Percentiles rank a stretch among this genome's conserved stretches.
These are phyloP conservation scores for Artemia sinica DNA, from an alignment of 2,888 invertebrate genomes.

Conservation along the genomic window DNA sequence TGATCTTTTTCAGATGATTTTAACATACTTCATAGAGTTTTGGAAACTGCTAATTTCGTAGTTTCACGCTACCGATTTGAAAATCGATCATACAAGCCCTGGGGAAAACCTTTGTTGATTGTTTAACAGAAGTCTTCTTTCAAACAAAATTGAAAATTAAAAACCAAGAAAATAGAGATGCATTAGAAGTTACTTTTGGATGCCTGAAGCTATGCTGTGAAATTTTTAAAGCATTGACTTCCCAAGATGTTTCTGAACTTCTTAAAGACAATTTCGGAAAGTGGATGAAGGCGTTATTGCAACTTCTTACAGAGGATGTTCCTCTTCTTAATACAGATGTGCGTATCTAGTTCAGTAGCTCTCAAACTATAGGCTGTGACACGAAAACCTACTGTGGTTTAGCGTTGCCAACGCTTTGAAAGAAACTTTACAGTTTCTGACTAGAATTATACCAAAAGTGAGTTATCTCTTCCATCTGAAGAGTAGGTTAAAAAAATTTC, in stretches of 20 bases:
- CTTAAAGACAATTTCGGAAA: slow-evolving; percentile 91
- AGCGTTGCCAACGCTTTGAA: no score
- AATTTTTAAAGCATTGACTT: slow-evolving; percentile 91
- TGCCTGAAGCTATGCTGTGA: slow-evolving; percentile 75
- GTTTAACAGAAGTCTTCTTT: slow-evolving; percentile 74
- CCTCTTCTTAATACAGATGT: slow-evolving; percentile 50
- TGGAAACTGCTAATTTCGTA: slow-evolving; percentile 86
- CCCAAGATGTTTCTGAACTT: slow-evolving; percentile 93
- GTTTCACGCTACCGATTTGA: slow-evolving; percentile 91
- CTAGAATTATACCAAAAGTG: no score
- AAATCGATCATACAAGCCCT: slow-evolving; percentile 81
- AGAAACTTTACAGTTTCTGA: no score
- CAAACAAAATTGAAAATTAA: slow-evolving; percentile 64
- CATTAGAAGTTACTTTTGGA: slow-evolving; percentile 67
- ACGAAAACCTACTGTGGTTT: no score
- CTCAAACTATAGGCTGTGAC: no score
- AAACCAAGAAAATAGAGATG: slow-evolving; percentile 59
- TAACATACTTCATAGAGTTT: slow-evolving; percentile 77
- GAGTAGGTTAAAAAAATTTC: no score
- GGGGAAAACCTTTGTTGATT: slow-evolving; percentile 93
- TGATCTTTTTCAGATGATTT: slow-evolving; percentile 52
- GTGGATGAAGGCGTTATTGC: slow-evolving; percentile 86
- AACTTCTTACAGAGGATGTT: slow-evolving; percentile 58
- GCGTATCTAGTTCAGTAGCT: slow-evolving; percentile 27
- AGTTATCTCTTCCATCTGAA: no score